These are phyloP conservation scores for Onychomys leucogaster DNA, from an alignment of 2,797 vertebrate genomes.

Conservation along the genomic window DNA sequence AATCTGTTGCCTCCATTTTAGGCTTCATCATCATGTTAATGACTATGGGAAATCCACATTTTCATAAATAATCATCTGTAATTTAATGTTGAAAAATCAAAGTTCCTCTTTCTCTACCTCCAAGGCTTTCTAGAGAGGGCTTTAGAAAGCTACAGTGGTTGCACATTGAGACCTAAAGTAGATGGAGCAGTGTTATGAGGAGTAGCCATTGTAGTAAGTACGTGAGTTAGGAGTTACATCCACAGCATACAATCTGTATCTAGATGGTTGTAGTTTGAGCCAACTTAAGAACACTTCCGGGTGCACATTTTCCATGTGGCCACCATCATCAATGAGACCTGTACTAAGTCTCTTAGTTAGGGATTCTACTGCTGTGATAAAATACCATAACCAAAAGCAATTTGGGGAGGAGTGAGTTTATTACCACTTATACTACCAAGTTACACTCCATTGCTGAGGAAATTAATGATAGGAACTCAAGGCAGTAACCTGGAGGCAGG, in stretches of 20 bases:
- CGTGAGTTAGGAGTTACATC: neutral
- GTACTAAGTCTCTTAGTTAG: neutral
- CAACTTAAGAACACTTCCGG: neutral
- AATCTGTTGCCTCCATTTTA: neutral
- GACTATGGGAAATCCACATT: neutral
- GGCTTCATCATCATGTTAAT: neutral
- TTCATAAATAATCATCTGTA: neutral
- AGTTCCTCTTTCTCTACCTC: neutral
- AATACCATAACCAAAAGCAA: too few species aligned
- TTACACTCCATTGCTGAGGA: neutral
- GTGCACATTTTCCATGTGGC: neutral
- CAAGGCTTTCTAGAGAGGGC: neutral
- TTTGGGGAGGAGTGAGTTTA: neutral
- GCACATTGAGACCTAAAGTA: neutral
- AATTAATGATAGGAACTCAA: neutral
- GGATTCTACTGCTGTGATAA: neutral
- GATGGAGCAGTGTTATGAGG: neutral
- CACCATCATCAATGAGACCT: neutral
- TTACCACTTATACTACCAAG: neutral
- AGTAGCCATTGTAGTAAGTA: neutral
- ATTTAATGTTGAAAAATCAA: neutral
- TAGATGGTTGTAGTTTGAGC: neutral
- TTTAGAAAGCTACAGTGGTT: neutral
- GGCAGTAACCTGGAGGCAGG: neutral
- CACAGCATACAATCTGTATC: neutral